Conservation (phyloP, 2,888 invertebrate genomes). For the Acanthosoma haemorrhoidale region DNA sequence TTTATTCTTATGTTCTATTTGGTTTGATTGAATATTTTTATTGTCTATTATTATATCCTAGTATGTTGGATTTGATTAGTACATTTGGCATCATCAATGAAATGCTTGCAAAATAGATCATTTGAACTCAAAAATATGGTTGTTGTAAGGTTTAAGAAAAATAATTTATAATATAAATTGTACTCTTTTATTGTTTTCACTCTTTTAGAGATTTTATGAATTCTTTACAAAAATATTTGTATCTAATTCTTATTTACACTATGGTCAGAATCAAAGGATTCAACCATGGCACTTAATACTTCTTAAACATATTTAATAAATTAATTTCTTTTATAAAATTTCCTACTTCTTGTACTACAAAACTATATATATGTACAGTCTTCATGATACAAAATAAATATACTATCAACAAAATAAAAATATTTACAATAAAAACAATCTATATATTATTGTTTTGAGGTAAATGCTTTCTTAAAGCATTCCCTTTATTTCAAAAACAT, state of each 20-base stretch:
- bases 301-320: neutral
- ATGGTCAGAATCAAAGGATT: neutral
- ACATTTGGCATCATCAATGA: neutral
- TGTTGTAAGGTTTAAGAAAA: neutral
- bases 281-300: slow-evolving; percentile 5
- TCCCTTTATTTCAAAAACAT: neutral
- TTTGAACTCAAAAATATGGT: too few species aligned
- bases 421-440: slow-evolving; percentile 17
- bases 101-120: neutral
- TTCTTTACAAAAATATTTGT: neutral
- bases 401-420: neutral
- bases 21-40: slow-evolving; percentile 12
- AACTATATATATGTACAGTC: slow-evolving; percentile 28
- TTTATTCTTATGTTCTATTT: slow-evolving; percentile 1
- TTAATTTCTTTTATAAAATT: neutral
- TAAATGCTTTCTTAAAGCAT: too few species aligned
- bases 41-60: neutral
- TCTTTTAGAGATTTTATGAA: neutral
- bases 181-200: neutral
- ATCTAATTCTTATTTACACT: slow-evolving; percentile 1
- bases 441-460: neutral
- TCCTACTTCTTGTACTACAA: slow-evolving; percentile 3
- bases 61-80: neutral
- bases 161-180: neutral
- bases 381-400: slow-evolving; percentile 18